A percentile compares a stretch with the other conserved stretches of the same genome.
Conservation (phyloP, 1,140 invertebrate species). For the Drosophila parabipectinata region DNA sequence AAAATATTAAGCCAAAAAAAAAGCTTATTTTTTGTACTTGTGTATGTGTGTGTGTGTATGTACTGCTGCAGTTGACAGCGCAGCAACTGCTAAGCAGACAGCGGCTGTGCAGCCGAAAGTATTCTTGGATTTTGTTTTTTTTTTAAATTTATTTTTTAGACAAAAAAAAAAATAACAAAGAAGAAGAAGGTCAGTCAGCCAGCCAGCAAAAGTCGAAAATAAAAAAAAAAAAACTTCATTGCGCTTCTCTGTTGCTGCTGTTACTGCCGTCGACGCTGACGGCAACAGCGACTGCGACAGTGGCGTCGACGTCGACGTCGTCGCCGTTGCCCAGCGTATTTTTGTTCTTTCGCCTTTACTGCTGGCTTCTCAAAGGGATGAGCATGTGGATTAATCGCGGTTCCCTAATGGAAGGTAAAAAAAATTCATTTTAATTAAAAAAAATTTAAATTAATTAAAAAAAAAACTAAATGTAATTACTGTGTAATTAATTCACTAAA, state of each 20-base stretch:
- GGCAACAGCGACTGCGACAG: conserved; percentile 12
- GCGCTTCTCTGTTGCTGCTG: conserved; percentile 3
- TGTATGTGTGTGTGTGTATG: conserved; percentile 12
- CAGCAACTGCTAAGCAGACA: conserved; percentile 29
- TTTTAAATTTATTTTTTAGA: conserved; percentile 7
- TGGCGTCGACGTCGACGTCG: conserved; percentile 14
- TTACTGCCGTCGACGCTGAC: not conserved
- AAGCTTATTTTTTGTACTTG: not conserved
- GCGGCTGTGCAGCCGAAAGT: conserved; percentile 35
- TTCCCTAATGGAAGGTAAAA: conserved; percentile 70
- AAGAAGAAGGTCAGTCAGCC: conserved; percentile 62
- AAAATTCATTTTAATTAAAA: not conserved
- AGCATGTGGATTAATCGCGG: conserved; percentile 77
- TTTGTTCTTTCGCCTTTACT: conserved; percentile 67
- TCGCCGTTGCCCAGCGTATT: conserved; percentile 66
- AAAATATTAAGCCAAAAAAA: conserved; percentile 23
- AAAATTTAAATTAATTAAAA: not conserved
- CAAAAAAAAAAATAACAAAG: conserved; percentile 20
- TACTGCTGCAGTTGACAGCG: conserved; percentile 16
- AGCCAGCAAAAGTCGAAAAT: conserved; percentile 12
- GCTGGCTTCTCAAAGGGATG: conserved; percentile 59
- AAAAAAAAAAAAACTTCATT: conserved; percentile 1
- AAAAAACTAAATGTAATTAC: not conserved
- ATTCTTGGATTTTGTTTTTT: conserved; percentile 13
- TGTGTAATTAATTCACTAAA: too few relatives aligned